Base-by-base conservation (phyloP, 2,888 invertebrate genomes). In the Cerastis leucographa region DNA sequence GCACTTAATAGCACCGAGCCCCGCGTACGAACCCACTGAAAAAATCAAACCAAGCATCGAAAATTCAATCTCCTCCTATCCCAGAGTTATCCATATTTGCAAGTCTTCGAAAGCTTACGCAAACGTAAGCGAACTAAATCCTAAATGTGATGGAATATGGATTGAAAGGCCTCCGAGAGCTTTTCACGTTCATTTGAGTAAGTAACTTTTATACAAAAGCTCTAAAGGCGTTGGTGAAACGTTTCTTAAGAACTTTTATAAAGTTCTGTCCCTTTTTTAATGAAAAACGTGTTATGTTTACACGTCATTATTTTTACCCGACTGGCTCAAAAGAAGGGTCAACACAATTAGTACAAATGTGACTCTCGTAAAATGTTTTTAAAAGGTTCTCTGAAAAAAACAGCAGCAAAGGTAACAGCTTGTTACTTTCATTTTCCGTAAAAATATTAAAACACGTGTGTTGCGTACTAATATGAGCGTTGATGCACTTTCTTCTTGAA, bases 171-270 rank as follows among this genome's bases (percentile, higher is more conserved):
- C 71, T 85, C 73, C 73, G 71, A 87, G 84, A 90, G 85, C 80
- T 85, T 89, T 87, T 86, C 72, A 81, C 65, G 79, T 74, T 81
- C 85, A 87, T 89, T 89, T 87, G 72, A 78, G 82, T 84, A 81
- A 85, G 85, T 84, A 85, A 87, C 83, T 88, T 88, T 87, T 81
- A 35, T 74, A 84, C 56, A 74, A 61, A 74, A 84, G 83, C 81
- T 84, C 76, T 77, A 80, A 71, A 59, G 67, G 76, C 22, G 54
- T 17, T 51, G 29, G 22, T 59, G 49, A 69, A 71, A 61, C 25
- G 54, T 54, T 66, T 62, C 46, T 67, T 54, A 12, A 29, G 46
- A 12, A 71, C 51, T 70, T 71, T 64, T 9, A 51, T 68, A 64
- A 68, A 46, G 22, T 61, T 64, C 17, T 44, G n/a, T 51, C 42